phyloP scores from a whole-genome alignment of 2,797 vertebrate genomes.

The Tiaroga cobitis region DNA sequence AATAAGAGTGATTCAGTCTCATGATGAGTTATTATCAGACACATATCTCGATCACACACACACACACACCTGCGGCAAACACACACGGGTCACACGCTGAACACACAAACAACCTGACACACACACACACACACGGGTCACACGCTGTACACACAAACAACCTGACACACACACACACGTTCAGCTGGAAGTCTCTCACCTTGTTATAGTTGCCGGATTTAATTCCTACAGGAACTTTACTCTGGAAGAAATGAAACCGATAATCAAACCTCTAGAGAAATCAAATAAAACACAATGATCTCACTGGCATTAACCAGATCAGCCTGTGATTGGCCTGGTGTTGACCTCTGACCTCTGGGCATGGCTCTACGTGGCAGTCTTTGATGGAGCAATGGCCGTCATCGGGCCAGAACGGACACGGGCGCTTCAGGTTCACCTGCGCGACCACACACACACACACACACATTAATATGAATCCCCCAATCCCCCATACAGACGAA shows the following conservation, averaged over 20 bases:
- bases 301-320: no score
- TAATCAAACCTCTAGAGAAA: no score
- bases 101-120: no score
- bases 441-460: no score
- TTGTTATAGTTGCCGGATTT: slow-evolving; percentile 96
- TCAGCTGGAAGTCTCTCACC: slow-evolving; percentile 74
- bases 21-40: no score
- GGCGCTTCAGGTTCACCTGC: slow-evolving; percentile 93
- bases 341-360: slow-evolving; percentile 87
- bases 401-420: slow-evolving; percentile 94
- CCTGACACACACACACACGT: neutral
- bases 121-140: no score
- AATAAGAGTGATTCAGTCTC: no score
- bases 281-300: neutral
- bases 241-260: slow-evolving; percentile 74
- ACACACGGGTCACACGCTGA: neutral
- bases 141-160: no score
- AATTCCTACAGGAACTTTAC: slow-evolving; percentile 92
- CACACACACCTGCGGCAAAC: slow-evolving; percentile 46
- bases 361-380: slow-evolving; percentile 95
- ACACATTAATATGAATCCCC: no score
- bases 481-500: no score
- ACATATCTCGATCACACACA: no score
- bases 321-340: neutral
- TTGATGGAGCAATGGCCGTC: slow-evolving; percentile 95